A percentile compares a stretch with the other conserved stretches of the same genome.
Conservation (phyloP, 2,797 vertebrate species). For the Apogon talboti region DNA sequence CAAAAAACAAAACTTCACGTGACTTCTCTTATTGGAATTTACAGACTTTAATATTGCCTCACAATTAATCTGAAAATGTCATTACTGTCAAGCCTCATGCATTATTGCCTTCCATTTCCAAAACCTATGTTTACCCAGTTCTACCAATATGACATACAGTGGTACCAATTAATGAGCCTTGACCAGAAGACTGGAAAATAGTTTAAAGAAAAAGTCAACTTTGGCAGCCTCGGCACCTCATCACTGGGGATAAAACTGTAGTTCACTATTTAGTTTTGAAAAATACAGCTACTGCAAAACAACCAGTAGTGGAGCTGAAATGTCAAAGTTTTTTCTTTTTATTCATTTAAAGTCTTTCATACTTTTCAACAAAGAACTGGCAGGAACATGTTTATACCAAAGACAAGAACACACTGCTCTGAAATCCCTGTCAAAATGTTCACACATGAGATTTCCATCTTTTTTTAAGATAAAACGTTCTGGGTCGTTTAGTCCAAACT, state of each 20-base stretch:
- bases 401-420: slow-evolving; percentile 15
- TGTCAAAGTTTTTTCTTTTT: not conserved
- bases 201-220: slow-evolving; percentile 2
- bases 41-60: not conserved
- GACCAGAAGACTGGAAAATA: slow-evolving; percentile 5
- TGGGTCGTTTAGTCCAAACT: slow-evolving; percentile 35
- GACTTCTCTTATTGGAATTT: not conserved
- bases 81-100: not conserved
- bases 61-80: not conserved
- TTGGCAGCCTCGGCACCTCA: not conserved
- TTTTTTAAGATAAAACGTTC: slow-evolving; percentile 20
- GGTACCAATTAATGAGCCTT: slow-evolving; percentile 9
- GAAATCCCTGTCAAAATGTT: slow-evolving; percentile 11
- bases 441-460: slow-evolving; percentile 18
- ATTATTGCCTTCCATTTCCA: slow-evolving; percentile 3
- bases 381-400: slow-evolving; percentile 12
- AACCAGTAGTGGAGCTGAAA: slow-evolving; percentile 5
- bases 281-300: not conserved
- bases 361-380: slow-evolving; percentile 24
- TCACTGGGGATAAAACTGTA: not conserved
- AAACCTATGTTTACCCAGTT: slow-evolving; percentile 11
- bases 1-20: not conserved
- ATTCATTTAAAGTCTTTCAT: not conserved
- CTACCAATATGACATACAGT: not conserved
- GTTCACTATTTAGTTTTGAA: not conserved